phyloP scores from a whole-genome alignment of 2,113 vertebrate genomes.

The Ptilonorhynchus violaceus region DNA sequence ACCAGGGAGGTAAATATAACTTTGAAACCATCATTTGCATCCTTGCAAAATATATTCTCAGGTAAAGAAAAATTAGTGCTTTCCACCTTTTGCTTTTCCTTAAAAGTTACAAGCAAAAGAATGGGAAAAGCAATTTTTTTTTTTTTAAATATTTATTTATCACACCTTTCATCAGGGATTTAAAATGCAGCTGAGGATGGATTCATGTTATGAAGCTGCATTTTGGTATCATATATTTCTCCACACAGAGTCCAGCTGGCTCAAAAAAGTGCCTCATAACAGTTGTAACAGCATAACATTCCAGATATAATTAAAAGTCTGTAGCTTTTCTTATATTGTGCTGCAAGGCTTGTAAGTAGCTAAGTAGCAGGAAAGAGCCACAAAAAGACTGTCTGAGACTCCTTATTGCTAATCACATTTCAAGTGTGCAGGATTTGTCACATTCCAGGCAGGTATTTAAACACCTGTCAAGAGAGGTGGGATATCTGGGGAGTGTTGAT shows the following conservation, averaged over 20 bases:
- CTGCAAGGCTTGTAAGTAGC: background rate
- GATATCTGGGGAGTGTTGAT: background rate
- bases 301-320: background rate
- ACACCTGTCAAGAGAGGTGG: background rate
- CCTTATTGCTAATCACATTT: background rate
- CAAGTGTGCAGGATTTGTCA: background rate
- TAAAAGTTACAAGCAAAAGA: background rate
- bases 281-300: background rate
- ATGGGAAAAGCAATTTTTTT: background rate
- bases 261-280: background rate
- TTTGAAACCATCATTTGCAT: background rate
- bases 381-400: background rate
- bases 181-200: rapidly evolving
- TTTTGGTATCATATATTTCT: background rate
- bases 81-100: background rate
- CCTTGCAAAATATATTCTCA: background rate
- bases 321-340: background rate
- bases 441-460: background rate
- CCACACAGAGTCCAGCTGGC: background rate
- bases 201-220: background rate
- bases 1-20: background rate
- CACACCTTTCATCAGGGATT: background rate
- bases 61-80: background rate
- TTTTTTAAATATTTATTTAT: background rate
- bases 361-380: background rate